These are phyloP conservation scores for Cantharis flavilabris DNA, from an alignment of 2,888 invertebrate species.

Conservation along the genomic window DNA sequence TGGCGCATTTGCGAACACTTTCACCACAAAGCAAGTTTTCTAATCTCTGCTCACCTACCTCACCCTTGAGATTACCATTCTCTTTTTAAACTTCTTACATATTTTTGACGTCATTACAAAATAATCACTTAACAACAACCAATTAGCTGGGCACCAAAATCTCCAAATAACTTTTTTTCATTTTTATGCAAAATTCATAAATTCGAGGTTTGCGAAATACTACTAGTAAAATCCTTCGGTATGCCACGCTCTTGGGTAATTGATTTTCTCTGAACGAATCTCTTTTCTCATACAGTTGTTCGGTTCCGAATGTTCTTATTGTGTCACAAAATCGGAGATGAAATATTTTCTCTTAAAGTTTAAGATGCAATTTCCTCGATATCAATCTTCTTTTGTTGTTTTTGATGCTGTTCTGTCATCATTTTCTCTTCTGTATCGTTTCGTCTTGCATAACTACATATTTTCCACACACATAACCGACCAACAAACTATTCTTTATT, in stretches of 20 bases:
- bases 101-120: constrained; percentile 28
- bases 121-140: background rate
- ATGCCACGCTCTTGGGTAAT: constrained; percentile 24
- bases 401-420: constrained; percentile 30
- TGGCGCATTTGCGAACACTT: constrained; percentile 47
- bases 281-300: constrained; percentile 18
- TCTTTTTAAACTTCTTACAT: constrained; percentile 40
- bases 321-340: constrained; percentile 29
- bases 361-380: constrained; percentile 31
- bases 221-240: constrained; percentile 21
- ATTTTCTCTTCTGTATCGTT: constrained; percentile 17
- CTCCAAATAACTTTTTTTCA: background rate
- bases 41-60: constrained; percentile 39
- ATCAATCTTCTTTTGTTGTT: constrained; percentile 33
- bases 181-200: constrained; percentile 6
- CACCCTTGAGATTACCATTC: constrained; percentile 37
- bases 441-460: background rate
- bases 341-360: constrained; percentile 31
- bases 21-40: constrained; percentile 45
- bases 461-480: background rate
- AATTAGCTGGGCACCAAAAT: background rate
- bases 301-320: constrained; percentile 26
- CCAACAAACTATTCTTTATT: background rate
- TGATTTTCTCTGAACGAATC: constrained; percentile 27
- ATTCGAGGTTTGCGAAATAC: constrained; percentile 14